phyloP scores from a whole-genome alignment of 2,113 vertebrate genomes.

The Pitta sordida region DNA sequence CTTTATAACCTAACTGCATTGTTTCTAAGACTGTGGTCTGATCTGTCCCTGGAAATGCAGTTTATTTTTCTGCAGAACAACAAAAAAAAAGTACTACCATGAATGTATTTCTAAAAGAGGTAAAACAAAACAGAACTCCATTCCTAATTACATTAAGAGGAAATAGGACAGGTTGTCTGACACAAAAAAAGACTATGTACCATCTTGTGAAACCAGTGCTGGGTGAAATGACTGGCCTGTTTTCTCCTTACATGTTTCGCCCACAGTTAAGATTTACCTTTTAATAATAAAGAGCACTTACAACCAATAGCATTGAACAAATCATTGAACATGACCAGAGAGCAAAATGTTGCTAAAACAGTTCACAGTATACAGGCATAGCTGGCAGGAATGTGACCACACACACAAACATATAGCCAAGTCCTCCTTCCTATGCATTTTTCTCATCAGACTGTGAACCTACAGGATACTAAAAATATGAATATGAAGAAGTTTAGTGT shows the following conservation, averaged over 20 bases:
- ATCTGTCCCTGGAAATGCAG: background rate
- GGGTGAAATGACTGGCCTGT: background rate
- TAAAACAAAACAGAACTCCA: background rate
- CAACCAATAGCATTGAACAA: background rate
- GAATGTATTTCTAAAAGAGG: background rate
- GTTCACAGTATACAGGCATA: rapidly evolving
- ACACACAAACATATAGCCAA: background rate
- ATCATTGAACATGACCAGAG: background rate
- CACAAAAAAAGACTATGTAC: background rate
- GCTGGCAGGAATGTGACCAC: background rate
- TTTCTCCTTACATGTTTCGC: background rate
- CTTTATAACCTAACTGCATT: background rate
- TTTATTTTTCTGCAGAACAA: background rate
- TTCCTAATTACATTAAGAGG: background rate
- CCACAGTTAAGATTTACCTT: background rate
- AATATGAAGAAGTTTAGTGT: rapidly evolving
- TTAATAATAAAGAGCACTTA: background rate
- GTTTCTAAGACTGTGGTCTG: background rate
- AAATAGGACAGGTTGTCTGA: background rate
- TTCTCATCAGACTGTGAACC: background rate
- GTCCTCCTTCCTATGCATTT: background rate
- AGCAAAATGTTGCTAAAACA: background rate
- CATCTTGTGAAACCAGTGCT: background rate
- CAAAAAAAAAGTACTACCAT: background rate
- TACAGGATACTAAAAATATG: background rate